Percentiles rank a stretch among this genome's conserved stretches.
Evolutionary conservation across 2,888 invertebrate genomes (phyloP).

Genomic region (Omphaloscelis lunosa): DNA sequence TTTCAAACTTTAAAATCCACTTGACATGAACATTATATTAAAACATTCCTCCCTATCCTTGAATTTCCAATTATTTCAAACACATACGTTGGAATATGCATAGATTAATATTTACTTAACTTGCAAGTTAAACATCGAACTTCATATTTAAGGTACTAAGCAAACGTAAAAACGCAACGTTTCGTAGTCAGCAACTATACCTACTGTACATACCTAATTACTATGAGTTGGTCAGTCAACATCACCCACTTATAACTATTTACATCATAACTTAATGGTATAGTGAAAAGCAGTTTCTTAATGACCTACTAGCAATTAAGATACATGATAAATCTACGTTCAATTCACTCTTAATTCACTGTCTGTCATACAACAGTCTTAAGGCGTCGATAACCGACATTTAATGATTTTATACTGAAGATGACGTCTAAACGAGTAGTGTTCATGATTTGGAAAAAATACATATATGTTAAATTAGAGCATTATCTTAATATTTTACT

Average conservation of each 20-base stretch:
- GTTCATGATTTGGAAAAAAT: too few species aligned
- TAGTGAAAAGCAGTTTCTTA: not conserved
- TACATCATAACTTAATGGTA: not conserved
- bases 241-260: constrained; percentile 2
- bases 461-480: too few species aligned
- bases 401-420: too few species aligned
- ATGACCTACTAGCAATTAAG: not conserved
- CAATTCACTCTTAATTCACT: not conserved
- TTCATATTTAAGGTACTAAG: constrained; percentile 7
- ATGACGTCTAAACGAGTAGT: too few species aligned
- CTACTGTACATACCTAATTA: not conserved
- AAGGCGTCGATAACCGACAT: too few species aligned
- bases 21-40: constrained; percentile 4
- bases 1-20: constrained; percentile 12
- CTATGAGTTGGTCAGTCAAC: not conserved
- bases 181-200: constrained; percentile 3
- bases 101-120: constrained; percentile 36
- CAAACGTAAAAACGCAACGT: not conserved
- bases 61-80: constrained; percentile 22
- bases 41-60: constrained; percentile 18
- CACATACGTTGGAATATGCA: constrained; percentile 12
- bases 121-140: constrained; percentile 41
- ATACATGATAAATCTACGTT: too few species aligned
- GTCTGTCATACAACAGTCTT: too few species aligned
- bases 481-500: too few species aligned